Percentiles rank a stretch among this genome's conserved stretches.
phyloP scores from a whole-genome alignment of 2,113 vertebrate genomes.

The Macaca mulatta region DNA sequence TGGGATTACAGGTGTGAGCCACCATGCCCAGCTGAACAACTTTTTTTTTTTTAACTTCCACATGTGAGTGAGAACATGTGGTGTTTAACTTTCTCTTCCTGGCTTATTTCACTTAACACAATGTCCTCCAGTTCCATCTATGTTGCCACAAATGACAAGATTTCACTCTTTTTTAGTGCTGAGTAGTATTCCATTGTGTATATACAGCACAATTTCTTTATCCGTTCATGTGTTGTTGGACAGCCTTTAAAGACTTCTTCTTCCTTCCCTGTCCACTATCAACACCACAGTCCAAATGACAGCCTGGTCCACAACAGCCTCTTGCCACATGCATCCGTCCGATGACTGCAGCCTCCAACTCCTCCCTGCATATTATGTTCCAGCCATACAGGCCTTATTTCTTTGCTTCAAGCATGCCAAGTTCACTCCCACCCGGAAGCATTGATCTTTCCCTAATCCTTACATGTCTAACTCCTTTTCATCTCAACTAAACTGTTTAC shows the following conservation, averaged over 20 bases:
- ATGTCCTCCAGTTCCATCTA: background rate
- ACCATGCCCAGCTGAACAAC: no score
- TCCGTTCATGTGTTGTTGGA: background rate
- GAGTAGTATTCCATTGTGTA: background rate
- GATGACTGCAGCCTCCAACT: fast-evolving
- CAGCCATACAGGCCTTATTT: background rate
- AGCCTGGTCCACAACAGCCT: background rate
- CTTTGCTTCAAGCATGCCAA: no score
- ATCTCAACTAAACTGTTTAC: no score
- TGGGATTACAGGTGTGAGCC: no score
- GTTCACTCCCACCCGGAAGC: background rate
- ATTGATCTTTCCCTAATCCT: background rate
- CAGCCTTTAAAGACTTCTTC: background rate
- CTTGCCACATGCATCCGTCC: fast-evolving
- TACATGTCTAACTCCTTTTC: background rate
- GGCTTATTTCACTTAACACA: background rate
- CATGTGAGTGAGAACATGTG: background rate
- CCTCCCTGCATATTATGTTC: background rate
- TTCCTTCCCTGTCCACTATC: background rate
- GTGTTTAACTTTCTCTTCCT: background rate
- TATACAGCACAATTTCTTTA: background rate
- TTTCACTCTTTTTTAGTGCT: background rate
- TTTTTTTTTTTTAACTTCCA: background rate
- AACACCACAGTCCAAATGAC: no score
- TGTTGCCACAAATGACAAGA: background rate